phyloP scores from a whole-genome alignment of 1,140 invertebrate species.

The Asbolus verrucosus region DNA sequence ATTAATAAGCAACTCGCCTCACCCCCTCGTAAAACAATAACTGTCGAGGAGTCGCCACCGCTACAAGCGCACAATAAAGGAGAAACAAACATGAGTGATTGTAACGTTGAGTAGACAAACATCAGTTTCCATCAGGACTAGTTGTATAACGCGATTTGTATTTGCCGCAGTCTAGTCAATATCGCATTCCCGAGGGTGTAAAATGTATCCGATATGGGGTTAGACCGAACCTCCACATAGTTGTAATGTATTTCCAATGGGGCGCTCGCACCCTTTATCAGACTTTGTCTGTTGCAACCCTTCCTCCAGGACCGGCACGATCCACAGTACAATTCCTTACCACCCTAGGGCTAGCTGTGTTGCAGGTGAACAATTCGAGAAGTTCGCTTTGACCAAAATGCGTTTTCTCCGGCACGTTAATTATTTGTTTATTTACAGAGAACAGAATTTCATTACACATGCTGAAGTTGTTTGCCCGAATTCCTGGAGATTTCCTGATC shows the following conservation, averaged over 20 bases:
- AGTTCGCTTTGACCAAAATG: constrained; percentile 8
- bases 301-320: constrained; percentile 4
- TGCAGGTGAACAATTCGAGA: constrained; percentile 45
- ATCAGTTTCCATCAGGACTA: constrained; percentile 43
- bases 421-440: constrained; percentile 21
- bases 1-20: constrained; percentile 8
- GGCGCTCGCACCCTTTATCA: constrained; percentile 39
- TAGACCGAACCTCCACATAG: constrained; percentile 50
- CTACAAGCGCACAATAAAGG: constrained; percentile 19
- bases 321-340: constrained; percentile 10
- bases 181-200: constrained; percentile 51
- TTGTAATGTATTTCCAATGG: constrained; percentile 56
- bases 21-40: constrained; percentile 20
- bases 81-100: constrained; percentile 23
- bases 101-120: constrained; percentile 34
- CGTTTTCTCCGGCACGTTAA: constrained; percentile 11
- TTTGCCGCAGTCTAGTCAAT: constrained; percentile 56
- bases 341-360: not conserved
- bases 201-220: constrained; percentile 54
- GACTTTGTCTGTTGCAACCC: constrained; percentile 35
- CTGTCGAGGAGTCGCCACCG: constrained; percentile 15
- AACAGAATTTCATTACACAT: constrained; percentile 6
- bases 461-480: not conserved
- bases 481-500: not conserved
- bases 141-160: constrained; percentile 50